Evolutionary conservation across 2,797 vertebrate species (phyloP).

Genomic region (Mycteria americana): DNA sequence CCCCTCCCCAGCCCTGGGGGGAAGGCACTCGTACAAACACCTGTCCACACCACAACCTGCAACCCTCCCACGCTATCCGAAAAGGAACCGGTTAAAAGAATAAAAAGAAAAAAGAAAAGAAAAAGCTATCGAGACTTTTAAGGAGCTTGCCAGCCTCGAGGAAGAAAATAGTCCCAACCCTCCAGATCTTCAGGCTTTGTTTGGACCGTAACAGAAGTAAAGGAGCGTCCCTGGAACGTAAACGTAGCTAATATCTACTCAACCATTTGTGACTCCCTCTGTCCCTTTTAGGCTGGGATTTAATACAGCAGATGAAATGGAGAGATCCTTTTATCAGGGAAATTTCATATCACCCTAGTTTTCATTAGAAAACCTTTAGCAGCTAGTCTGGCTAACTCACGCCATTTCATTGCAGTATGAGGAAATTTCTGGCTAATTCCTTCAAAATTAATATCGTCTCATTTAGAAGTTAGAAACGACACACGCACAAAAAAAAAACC

Average conservation of each 20-base stretch:
- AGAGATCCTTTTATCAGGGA: constrained; percentile 51
- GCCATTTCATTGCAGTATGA: constrained; percentile 34
- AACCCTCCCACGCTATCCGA: neutral
- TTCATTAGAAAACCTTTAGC: constrained; percentile 59
- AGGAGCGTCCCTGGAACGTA: constrained; percentile 40
- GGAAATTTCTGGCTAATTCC: constrained; percentile 64
- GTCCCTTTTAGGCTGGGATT: constrained; percentile 14
- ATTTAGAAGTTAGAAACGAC: constrained; percentile 58
- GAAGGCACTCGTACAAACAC: constrained; percentile 41
- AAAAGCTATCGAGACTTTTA: neutral
- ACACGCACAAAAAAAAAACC: neutral
- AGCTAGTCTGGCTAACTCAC: constrained; percentile 45
- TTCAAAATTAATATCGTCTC: constrained; percentile 65
- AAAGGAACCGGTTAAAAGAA: neutral
- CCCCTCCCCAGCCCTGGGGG: neutral
- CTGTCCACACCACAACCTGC: constrained; percentile 29
- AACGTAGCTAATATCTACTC: constrained; percentile 19
- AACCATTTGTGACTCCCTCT: constrained; percentile 3
- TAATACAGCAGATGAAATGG: constrained; percentile 42
- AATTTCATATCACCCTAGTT: constrained; percentile 53
- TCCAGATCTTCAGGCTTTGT: constrained; percentile 38
- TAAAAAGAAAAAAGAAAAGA: neutral
- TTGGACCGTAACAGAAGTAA: neutral
- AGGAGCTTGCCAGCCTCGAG: neutral
- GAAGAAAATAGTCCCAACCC: neutral